Conservation (phyloP, 2,113 vertebrate species). For the Bufo bufo region DNA sequence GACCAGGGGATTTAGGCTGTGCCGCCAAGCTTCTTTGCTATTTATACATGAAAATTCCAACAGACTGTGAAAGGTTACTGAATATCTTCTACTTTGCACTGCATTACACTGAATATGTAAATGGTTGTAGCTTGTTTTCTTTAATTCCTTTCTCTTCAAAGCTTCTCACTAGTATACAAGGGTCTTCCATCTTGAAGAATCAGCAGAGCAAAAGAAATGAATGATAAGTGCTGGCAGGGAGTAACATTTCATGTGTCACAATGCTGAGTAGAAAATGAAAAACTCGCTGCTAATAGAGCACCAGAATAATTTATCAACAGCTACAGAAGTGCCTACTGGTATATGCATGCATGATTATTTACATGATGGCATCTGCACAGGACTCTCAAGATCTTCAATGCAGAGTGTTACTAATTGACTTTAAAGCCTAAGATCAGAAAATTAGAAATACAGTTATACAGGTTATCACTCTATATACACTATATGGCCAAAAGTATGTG, state of each 20-base stretch:
- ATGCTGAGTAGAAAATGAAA: constrained; percentile 30
- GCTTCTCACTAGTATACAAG: too few species aligned
- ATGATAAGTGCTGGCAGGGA: constrained; percentile 22
- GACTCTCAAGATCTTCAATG: background rate
- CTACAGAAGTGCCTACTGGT: background rate
- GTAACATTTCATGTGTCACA: constrained; percentile 18
- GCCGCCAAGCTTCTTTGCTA: too few species aligned
- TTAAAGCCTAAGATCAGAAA: background rate
- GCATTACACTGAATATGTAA: background rate
- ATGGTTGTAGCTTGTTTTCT: background rate
- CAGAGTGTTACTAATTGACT: background rate
- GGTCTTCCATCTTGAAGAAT: constrained; percentile 1
- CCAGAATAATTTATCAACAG: constrained; percentile 17
- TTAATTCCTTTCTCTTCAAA: background rate
- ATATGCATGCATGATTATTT: background rate
- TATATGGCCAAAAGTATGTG: background rate
- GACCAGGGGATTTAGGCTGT: too few species aligned
- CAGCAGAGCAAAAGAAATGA: constrained; percentile 14
- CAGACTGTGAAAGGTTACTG: background rate
- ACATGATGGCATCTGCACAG: background rate
- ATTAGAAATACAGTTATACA: background rate
- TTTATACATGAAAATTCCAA: background rate
- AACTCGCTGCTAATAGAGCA: constrained; percentile 12
- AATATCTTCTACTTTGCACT: background rate
- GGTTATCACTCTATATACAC: background rate